Evolutionary conservation across 2,113 vertebrate genomes (phyloP).

Genomic region (Thunnus thynnus): DNA sequence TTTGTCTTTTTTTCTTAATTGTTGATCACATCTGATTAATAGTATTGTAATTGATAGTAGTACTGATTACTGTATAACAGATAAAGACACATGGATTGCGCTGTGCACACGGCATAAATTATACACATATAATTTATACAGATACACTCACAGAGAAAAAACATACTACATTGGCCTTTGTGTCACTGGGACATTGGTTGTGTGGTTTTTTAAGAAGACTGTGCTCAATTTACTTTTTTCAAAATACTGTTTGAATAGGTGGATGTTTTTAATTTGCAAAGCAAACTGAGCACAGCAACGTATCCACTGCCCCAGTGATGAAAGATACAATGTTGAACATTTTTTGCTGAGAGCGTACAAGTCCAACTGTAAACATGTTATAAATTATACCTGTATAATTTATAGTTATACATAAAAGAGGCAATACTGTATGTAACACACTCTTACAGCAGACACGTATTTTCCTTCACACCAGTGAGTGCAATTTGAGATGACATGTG

Average conservation of each 20-base stretch:
- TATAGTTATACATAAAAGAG: constrained; percentile 77
- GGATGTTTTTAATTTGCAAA: not conserved
- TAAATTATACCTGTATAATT: constrained; percentile 83
- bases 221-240: constrained; percentile 35
- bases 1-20: constrained; percentile 46
- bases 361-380: constrained; percentile 66
- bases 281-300: constrained; percentile 39
- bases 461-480: constrained; percentile 61
- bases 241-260: constrained; percentile 13
- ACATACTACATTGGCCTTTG: constrained; percentile 68
- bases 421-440: constrained; percentile 65
- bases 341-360: constrained; percentile 70
- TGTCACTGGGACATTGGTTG: constrained; percentile 63
- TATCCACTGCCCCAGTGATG: constrained; percentile 60
- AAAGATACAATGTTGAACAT: constrained; percentile 70
- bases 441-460: constrained; percentile 61
- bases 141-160: constrained; percentile 71
- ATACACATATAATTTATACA: constrained; percentile 85
- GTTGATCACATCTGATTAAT: constrained; percentile 71
- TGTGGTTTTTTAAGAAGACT: not conserved
- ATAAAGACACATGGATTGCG: constrained; percentile 86
- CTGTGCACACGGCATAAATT: constrained; percentile 85
- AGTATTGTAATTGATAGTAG: constrained; percentile 38
- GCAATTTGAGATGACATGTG: constrained; percentile 51
- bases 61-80: constrained; percentile 79